Evolutionary conservation across 1,140 invertebrate genomes (phyloP).

Genomic region (Neodiprion fabricii): DNA sequence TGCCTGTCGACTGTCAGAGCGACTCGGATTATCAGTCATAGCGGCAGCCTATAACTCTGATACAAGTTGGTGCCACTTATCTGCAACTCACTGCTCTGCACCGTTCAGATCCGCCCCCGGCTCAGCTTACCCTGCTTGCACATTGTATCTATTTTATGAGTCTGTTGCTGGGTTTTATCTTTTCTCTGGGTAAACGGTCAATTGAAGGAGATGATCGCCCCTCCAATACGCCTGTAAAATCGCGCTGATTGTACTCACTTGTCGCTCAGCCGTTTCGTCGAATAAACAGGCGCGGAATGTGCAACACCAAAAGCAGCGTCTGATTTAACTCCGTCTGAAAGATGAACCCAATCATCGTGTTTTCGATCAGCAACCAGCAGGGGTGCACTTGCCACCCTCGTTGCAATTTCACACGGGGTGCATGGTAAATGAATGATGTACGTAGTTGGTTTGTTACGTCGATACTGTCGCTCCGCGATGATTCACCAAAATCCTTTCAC

Average conservation of each 20-base stretch:
- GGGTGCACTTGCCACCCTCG: not conserved
- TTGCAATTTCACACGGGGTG: not conserved
- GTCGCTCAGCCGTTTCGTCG: too few relatives aligned
- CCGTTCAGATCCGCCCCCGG: not conserved
- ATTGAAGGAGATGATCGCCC: too few relatives aligned
- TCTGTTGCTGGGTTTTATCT: not conserved
- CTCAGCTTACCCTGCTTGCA: not conserved
- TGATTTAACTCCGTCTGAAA: too few relatives aligned
- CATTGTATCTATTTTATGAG: not conserved
- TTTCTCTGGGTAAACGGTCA: too few relatives aligned
- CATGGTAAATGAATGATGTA: not conserved
- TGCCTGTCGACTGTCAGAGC: not conserved
- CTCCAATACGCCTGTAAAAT: too few relatives aligned
- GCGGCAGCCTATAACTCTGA: not conserved
- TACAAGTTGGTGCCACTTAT: not conserved
- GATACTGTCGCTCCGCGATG: not conserved
- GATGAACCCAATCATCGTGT: too few relatives aligned
- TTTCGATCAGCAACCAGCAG: not conserved
- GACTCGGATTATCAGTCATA: not conserved
- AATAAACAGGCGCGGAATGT: too few relatives aligned
- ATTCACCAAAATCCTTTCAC: too few relatives aligned
- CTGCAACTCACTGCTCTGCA: not conserved
- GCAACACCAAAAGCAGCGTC: too few relatives aligned
- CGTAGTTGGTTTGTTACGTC: not conserved
- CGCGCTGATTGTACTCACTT: too few relatives aligned